These are phyloP conservation scores for Scomberomorus guttatus DNA, from an alignment of 2,797 vertebrate species.

Conservation along the genomic window DNA sequence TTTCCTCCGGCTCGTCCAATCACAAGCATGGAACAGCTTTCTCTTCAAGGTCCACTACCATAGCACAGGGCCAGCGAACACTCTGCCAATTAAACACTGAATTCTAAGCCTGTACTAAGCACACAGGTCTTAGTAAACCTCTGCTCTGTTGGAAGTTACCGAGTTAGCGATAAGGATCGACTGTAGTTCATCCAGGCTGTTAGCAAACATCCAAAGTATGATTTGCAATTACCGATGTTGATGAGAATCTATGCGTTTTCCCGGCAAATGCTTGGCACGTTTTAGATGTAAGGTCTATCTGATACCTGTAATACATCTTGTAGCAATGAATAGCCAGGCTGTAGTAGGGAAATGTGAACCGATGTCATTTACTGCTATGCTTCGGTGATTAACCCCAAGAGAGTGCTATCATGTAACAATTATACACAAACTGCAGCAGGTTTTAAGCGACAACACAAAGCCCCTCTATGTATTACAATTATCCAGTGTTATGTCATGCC, in stretches of 20 bases:
- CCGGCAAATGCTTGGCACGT: slow-evolving; percentile 27
- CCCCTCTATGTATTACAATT: slow-evolving; percentile 40
- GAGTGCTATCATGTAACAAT: slow-evolving; percentile 50
- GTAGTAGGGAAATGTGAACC: slow-evolving; percentile 44
- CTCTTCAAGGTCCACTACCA: slow-evolving; percentile 76
- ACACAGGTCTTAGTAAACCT: slow-evolving; percentile 27
- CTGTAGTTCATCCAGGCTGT: slow-evolving; percentile 31
- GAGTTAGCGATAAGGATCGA: slow-evolving; percentile 46
- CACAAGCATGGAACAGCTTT: slow-evolving; percentile 42
- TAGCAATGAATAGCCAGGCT: slow-evolving; percentile 38
- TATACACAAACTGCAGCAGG: slow-evolving; percentile 28
- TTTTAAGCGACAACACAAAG: slow-evolving; percentile 44
- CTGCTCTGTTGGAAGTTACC: slow-evolving; percentile 42
- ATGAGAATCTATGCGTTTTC: slow-evolving; percentile 45
- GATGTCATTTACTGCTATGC: slow-evolving; percentile 36
- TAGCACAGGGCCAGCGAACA: slow-evolving; percentile 72
- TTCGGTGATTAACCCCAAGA: slow-evolving; percentile 51
- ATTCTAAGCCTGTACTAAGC: slow-evolving; percentile 57
- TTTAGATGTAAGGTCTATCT: slow-evolving; percentile 32
- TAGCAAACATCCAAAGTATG: slow-evolving; percentile 31
- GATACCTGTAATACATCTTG: slow-evolving; percentile 34
- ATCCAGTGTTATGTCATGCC: slow-evolving; percentile 38
- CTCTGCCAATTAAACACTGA: slow-evolving; percentile 71
- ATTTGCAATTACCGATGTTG: slow-evolving; percentile 38
- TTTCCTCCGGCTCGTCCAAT: slow-evolving; percentile 64